Base-by-base conservation (phyloP, 2,113 vertebrate genomes). In the Parus major region DNA sequence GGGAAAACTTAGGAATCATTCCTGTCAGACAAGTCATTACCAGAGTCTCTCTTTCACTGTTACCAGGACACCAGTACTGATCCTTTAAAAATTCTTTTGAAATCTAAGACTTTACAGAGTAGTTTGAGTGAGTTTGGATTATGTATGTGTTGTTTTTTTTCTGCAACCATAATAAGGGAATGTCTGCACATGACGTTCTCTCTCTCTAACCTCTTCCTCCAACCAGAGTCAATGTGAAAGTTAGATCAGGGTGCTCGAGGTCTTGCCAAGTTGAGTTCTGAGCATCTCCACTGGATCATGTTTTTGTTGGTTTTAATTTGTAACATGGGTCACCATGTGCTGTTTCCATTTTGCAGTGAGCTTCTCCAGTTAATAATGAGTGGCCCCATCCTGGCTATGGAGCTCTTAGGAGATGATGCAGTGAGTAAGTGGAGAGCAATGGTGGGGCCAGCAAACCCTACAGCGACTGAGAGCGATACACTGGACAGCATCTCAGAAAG, bases 371-470 rank as follows among this genome's bases (percentile, higher is more conserved):
- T 98, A 96, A 97, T 99, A 95, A 98, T 97, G 27, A 99, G 98
- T 78, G 98, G 98, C 42, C 98, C 99, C 5, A 52, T 99, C 94
- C 97, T 99, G 96, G 99, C 98, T 94, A 98, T 99, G 98, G 99
- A 99, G 96, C 98, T 99, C 94, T 98, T 99, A 96, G 99, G 98
- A 93, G 98, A 99, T 61, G 98, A 99, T 87, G 99, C 99, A 16
- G 97, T 99, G 76, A 98, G 97, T 59, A 97, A 97, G 50, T 99
- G 99, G 99, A 98, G 98, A 93, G 97, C 95, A 46, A 97, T 99
- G 64, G 95, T 99, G 82, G 99, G 98, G 47, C 98, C 98, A 53
- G 94, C 98, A 53, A 98, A 99, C 91, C 97, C 98, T 9, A 46
- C 85, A 12, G 47, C 93, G n/a, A 98, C 98, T 11, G 97, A 97